Percentiles rank a stretch among this genome's conserved stretches.
Evolutionary conservation across 2,888 invertebrate genomes (phyloP).

Genomic region (Linyphia triangularis): DNA sequence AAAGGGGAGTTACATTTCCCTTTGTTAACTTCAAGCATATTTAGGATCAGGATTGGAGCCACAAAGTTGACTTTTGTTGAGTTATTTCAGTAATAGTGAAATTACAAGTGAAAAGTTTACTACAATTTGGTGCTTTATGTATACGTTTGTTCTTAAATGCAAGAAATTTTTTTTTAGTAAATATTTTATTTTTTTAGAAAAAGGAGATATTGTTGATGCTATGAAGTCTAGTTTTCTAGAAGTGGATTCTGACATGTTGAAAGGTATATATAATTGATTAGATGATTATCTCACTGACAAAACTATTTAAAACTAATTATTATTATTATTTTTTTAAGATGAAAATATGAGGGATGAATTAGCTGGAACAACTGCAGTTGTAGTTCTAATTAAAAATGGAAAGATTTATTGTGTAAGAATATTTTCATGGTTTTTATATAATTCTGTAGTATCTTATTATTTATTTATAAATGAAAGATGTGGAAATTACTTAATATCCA

Average conservation of each 20-base stretch:
- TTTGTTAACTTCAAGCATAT: no score
- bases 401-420: constrained; percentile 89
- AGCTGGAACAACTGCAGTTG: constrained; percentile 81
- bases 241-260: constrained; percentile 94
- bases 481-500: no score
- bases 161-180: no score
- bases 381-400: constrained; percentile 87
- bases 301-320: background rate
- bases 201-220: constrained; percentile 91
- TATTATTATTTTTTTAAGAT: constrained; percentile 81
- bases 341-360: constrained; percentile 93
- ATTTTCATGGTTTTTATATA: background rate
- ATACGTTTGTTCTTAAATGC: no score
- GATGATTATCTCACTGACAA: background rate
- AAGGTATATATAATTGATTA: constrained; percentile 79
- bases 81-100: no score
- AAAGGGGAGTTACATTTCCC: no score
- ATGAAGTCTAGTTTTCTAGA: constrained; percentile 93
- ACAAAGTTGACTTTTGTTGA: no score
- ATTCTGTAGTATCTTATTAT: no score
- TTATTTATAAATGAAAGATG: no score
- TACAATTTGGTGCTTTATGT: no score
- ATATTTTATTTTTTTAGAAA: constrained; percentile 80
- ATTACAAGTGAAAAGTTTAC: no score
- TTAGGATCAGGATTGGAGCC: no score